These are phyloP conservation scores for Sacculina carcini DNA, from an alignment of 2,888 invertebrate genomes.

Conservation along the genomic window DNA sequence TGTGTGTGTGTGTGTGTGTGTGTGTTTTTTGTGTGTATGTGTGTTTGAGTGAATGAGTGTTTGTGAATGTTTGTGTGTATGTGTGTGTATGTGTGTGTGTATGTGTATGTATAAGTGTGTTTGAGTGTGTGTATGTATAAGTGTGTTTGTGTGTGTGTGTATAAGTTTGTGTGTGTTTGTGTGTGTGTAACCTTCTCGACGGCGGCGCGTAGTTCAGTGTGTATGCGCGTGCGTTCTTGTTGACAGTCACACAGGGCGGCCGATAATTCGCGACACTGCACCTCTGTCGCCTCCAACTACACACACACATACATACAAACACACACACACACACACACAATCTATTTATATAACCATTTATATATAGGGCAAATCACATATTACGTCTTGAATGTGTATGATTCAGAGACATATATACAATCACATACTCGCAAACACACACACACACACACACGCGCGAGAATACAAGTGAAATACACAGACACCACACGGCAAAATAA, in stretches of 20 bases:
- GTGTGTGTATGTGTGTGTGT: background rate
- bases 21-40: background rate
- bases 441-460: too few species aligned
- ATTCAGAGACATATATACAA: too few species aligned
- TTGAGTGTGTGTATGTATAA: background rate
- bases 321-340: too few species aligned
- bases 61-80: background rate
- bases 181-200: constrained; percentile 30
- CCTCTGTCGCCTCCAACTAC: background rate
- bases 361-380: too few species aligned
- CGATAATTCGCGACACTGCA: background rate
- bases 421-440: too few species aligned
- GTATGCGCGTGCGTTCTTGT: constrained; percentile 19
- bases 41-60: background rate
- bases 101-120: background rate
- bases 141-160: background rate
- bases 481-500: too few species aligned
- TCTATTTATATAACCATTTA: too few species aligned
- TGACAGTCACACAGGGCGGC: background rate
- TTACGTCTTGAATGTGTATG: too few species aligned
- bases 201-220: constrained; percentile 43
- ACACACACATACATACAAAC: too few species aligned
- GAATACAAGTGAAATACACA: too few species aligned
- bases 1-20: background rate
- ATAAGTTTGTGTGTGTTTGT: background rate